Base-by-base conservation (phyloP, 2,113 vertebrate species). In the Capreolus pygargus region DNA sequence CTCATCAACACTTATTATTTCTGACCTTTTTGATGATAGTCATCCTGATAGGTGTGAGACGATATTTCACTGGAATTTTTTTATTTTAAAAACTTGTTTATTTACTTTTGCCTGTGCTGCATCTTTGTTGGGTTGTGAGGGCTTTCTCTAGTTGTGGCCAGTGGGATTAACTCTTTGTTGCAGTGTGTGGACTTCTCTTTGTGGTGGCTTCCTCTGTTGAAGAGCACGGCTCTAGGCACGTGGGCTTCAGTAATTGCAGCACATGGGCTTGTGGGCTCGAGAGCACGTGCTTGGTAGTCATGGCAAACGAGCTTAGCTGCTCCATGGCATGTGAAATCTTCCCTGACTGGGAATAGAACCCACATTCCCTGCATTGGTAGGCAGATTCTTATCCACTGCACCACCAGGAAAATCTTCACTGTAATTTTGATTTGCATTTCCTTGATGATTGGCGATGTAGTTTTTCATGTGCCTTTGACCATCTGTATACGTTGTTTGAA, bases 201-300 rank as follows among this genome's bases (percentile, higher is more conserved):
- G n/a, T 23, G n/a, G 67, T 23, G 19, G 67, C n/a, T 70, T 70
- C 19, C 36, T 70, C n/a, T 23, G 19, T 70, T 0, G 0, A 19
- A 70, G 67, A 39, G n/a, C n/a, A 70, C 0, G 0, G 67, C 67
- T 39, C 67, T 70, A 70, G n/a, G n/a, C 67, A 70, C 10, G 0
- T 70, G 67, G 67, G n/a, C 2, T 70, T 70, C 67, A 39, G n/a
- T 6, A 23, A 70, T 39, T 2, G 1, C 67, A 39, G 67, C 67
- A 70, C 19, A 36, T 9, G 36, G 19, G n/a, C n/a, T 39, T 70
- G n/a, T 39, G 19, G n/a, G 67, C 67, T 70, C 10, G 39, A 12
- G 19, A 70, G 10, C 36, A 19, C 11, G n/a, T 9, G n/a, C n/a
- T 70, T 23, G 19, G n/a, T 39, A 5, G 67, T 70, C 67, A 39